Percentiles rank a stretch among this genome's conserved stretches.
Evolutionary conservation across 2,113 vertebrate species (phyloP).

Genomic region (Leptosomus discolor): DNA sequence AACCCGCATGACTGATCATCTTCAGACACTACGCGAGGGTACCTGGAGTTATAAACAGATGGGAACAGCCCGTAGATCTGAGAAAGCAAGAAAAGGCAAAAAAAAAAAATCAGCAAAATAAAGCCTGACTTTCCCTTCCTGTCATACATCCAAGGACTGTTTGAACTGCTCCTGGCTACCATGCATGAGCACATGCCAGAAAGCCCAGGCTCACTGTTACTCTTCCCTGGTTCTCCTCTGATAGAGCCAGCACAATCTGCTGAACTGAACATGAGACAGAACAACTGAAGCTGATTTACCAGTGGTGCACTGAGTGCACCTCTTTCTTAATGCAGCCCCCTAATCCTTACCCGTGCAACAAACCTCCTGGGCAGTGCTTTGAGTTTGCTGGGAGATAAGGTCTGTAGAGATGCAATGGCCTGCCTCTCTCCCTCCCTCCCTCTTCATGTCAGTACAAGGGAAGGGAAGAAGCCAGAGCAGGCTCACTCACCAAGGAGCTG

Average conservation of each 20-base stretch:
- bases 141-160: neutral
- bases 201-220: neutral
- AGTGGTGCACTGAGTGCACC: neutral
- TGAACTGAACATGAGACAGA: neutral
- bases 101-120: neutral
- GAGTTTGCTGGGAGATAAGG: neutral
- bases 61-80: slow-evolving; percentile 52
- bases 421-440: neutral
- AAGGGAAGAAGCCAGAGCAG: neutral
- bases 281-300: neutral
- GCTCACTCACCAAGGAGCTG: slow-evolving; percentile 41
- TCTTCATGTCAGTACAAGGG: neutral
- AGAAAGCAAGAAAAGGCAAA: neutral
- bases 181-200: accelerated
- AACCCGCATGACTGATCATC: neutral
- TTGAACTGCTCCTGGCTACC: neutral
- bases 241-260: neutral
- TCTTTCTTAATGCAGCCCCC: neutral
- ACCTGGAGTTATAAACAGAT: neutral
- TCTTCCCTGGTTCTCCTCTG: neutral
- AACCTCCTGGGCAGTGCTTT: neutral
- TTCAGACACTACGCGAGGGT: slow-evolving; percentile 26
- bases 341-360: neutral
- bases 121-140: neutral
- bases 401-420: neutral